A percentile compares a stretch with the other conserved stretches of the same genome.
Conservation (phyloP, 2,113 vertebrate species). For the Oenanthe melanoleuca region DNA sequence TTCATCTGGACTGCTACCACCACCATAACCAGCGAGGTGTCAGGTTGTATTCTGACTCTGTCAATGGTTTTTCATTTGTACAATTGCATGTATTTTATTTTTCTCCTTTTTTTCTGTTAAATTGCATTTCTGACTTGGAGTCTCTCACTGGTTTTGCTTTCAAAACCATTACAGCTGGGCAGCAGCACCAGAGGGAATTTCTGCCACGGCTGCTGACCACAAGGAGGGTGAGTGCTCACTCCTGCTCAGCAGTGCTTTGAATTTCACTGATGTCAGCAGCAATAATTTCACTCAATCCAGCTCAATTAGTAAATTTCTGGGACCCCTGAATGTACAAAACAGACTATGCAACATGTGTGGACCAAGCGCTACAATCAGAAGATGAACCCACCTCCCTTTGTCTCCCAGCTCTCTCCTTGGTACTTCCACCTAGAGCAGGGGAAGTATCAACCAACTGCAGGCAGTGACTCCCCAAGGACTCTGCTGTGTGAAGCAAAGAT, state of each 20-base stretch:
- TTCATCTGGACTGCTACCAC: no score
- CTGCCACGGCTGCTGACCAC: accelerated
- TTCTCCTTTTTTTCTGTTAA: no score
- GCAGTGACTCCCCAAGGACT: neutral
- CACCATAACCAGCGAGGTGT: no score
- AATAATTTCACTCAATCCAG: neutral
- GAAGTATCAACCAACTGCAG: neutral
- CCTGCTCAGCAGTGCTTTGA: neutral
- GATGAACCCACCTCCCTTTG: neutral
- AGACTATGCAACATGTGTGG: neutral
- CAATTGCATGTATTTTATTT: no score
- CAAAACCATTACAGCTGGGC: neutral
- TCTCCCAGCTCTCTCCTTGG: neutral
- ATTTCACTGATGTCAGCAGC: neutral
- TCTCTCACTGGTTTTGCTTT: no score
- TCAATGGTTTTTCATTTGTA: no score
- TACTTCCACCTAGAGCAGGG: neutral
- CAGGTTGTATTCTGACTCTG: no score
- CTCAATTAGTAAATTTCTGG: neutral
- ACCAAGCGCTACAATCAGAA: neutral
- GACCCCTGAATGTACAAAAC: neutral
- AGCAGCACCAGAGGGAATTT: neutral
- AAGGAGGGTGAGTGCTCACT: neutral
- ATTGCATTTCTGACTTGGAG: no score
- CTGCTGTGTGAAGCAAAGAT: neutral